Evolutionary conservation across 2,888 invertebrate genomes (phyloP), one percentile per base, ranked within the genome.

Genomic region (Glaucopsyche alexis): DNA sequence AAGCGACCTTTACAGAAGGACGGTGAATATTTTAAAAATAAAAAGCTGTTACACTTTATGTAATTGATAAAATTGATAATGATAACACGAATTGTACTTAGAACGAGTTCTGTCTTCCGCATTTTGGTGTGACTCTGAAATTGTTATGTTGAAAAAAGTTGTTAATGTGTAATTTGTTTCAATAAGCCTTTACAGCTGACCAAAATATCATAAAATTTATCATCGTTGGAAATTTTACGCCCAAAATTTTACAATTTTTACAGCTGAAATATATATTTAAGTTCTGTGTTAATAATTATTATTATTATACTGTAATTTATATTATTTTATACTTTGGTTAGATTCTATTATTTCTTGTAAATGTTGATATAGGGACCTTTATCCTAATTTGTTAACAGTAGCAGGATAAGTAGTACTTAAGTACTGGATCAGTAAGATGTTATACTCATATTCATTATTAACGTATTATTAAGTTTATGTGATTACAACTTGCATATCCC

Each of bases 61-160:
- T 60, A 60, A 29, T 38, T 60, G 60, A 60, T 60, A 60, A 60
- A 60, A 29, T 29, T 60, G 60, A 38, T 60, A 60, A 60, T 60
- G 60, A 38, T 60, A 60, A 60, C 42, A 42, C 9, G 14, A n/a
- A 50, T 60, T 13, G 7, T 38, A 55, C 19, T 19, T 9, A 55
- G 60, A 60, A 60, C 60, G 29, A 29, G 29, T 67, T 67, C 16
- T 42, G 67, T 67, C 67, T 67, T 67, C 67, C 67, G 67, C 67
- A 9, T 45, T 67, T 67, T 47, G 16, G 45, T 11, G 45, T 19
- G 11, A 67, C 45, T 42, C 45, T 45, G 45, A 16, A 40, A 40
- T 45, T 11, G 40, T n/a, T 66, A 3, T 66, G 65, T 65, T 40
- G 40, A 65, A 65, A 64, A 38, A 38, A 19, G 47, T 55, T 60